Evolutionary conservation across 35 echinoderm and acorn worm genomes (phyloP), one percentile per base, ranked within the genome.

Genomic region (Ptychodera flava): DNA sequence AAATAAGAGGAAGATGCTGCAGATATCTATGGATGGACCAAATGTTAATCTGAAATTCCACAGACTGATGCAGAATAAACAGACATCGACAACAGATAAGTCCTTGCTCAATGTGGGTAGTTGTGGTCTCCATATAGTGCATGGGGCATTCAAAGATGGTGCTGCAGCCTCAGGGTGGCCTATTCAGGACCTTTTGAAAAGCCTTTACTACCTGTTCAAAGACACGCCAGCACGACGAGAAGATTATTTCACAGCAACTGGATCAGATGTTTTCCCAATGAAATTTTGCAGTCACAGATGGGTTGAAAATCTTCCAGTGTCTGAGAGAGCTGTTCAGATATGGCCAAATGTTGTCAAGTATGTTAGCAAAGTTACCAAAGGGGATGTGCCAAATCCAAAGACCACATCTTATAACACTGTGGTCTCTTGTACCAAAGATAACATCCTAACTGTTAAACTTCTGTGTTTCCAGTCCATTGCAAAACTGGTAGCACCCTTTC

Each of bases 141-240:
- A 92, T 92, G 91, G 86, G 30, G 91, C 91, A 1, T 92, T 92
- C 36, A 34, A 79, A 2, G 85, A 36, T 64, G 91, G 91, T 0
- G 85, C 37, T 27, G 32, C 53, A 76, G n/a, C n/a, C n/a, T n/a
- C n/a, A n/a, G n/a, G n/a, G n/a, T n/a, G n/a, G n/a, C n/a, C n/a
- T n/a, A n/a, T 86, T 28, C 31, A 52, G 29, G 2, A 29, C 10
- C 32, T 86, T 16, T 76, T 86, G 53, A 76, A 37, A 76, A 78
- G 36, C 31, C 33, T 88, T 33, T 92, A 84, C 77, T 88, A 88
- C 30, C 77, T 88, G 1, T 92, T 92, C 35, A 30, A 80, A 28
- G 91, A 92, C 88, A 28, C 91, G n/a, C 91, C 86, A 32, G 91
- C 91, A 37, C 88, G 91, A 88, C 38, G 91, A 45, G 91, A 92